phyloP scores from a whole-genome alignment of 2,888 invertebrate species.

The Melanotus villosus region DNA sequence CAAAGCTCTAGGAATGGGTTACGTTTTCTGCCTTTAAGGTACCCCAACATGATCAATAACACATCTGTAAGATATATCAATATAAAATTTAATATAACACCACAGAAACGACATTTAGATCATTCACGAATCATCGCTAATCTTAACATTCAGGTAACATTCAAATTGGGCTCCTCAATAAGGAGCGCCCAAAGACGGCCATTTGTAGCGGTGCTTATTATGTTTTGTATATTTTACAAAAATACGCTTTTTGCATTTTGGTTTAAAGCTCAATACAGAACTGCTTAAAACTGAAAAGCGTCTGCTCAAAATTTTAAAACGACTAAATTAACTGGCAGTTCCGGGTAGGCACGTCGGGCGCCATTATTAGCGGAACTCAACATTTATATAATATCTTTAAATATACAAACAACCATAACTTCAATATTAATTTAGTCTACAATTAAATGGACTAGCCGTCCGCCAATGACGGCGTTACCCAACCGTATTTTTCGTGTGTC shows the following conservation, averaged over 20 bases:
- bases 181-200: slow-evolving; percentile 11
- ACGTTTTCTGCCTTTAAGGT: slow-evolving; percentile 10
- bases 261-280: background rate
- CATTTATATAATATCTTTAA: slow-evolving; percentile 30
- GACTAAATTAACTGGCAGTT: too few relatives aligned
- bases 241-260: slow-evolving; percentile 8
- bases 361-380: slow-evolving; percentile 33
- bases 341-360: slow-evolving; percentile 22
- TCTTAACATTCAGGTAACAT: slow-evolving; percentile 49
- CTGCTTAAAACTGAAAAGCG: background rate
- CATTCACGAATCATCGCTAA: slow-evolving; percentile 38
- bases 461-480: slow-evolving; percentile 89
- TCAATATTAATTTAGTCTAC: slow-evolving; percentile 26
- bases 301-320: background rate
- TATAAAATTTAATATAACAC: slow-evolving; percentile 36
- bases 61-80: slow-evolving; percentile 14
- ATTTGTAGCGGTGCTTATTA: background rate
- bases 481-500: slow-evolving; percentile 92
- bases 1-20: background rate
- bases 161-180: slow-evolving; percentile 39
- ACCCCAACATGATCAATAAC: background rate
- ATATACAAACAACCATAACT: slow-evolving; percentile 39
- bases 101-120: slow-evolving; percentile 42
- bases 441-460: slow-evolving; percentile 76
- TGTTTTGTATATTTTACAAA: slow-evolving; percentile 4